phyloP scores from a whole-genome alignment of 2,797 vertebrate genomes.

The Xenopus petersii region DNA sequence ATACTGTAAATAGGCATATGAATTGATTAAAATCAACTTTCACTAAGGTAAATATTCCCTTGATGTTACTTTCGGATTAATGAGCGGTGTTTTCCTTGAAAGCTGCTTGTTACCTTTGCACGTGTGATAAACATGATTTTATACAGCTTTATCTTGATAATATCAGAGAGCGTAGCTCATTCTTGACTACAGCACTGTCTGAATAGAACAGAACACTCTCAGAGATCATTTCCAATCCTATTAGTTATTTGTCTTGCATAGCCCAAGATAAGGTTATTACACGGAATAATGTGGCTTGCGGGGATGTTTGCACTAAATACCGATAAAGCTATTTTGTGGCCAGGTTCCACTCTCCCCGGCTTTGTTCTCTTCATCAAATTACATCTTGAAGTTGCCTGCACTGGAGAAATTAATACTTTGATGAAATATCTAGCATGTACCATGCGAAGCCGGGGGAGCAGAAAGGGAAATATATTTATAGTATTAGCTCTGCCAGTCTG shows the following conservation, averaged over 20 bases:
- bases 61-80: too few species aligned
- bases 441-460: slow-evolving; percentile 75
- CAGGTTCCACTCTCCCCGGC: slow-evolving; percentile 80
- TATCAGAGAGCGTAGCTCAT: neutral
- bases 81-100: too few species aligned
- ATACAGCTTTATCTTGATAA: too few species aligned
- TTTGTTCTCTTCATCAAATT: slow-evolving; percentile 94
- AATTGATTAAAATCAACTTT: too few species aligned
- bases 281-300: slow-evolving; percentile 56
- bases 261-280: slow-evolving; percentile 69
- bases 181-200: neutral
- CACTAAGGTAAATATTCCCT: too few species aligned
- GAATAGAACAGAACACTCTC: slow-evolving; percentile 38
- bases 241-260: slow-evolving; percentile 55
- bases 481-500: slow-evolving; percentile 84
- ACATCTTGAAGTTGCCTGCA: slow-evolving; percentile 96
- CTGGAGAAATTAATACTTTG: slow-evolving; percentile 99
- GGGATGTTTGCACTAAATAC: slow-evolving; percentile 69
- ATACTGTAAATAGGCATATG: too few species aligned
- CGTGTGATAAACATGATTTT: too few species aligned
- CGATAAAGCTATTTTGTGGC: slow-evolving; percentile 80
- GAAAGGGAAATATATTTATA: slow-evolving; percentile 88
- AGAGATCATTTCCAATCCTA: slow-evolving; percentile 61
- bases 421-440: slow-evolving; percentile 92
- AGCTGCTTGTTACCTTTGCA: too few species aligned